Conservation (phyloP, 2,797 vertebrate genomes). For the Alca torda region DNA sequence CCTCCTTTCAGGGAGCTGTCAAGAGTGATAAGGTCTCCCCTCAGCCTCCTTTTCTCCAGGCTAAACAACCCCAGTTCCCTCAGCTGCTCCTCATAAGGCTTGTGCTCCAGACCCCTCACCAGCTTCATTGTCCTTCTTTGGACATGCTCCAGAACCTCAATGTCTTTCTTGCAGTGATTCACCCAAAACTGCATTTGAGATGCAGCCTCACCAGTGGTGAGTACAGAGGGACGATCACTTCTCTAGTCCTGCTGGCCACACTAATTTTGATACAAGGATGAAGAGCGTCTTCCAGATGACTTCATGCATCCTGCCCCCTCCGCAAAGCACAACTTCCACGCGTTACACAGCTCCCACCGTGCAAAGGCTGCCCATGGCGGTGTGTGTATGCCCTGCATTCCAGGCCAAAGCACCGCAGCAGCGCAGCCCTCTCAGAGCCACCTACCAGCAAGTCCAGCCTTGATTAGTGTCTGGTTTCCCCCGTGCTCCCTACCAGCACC, state of each 20-base stretch:
- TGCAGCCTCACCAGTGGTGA: background rate
- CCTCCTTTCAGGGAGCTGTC: no score
- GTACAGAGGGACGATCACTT: background rate
- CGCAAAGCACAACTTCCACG: background rate
- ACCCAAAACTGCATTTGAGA: background rate
- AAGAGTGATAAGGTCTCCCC: no score
- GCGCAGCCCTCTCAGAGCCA: background rate
- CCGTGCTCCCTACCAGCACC: background rate
- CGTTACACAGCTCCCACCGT: background rate
- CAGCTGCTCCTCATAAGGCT: no score
- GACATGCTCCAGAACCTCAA: background rate
- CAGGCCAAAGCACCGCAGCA: background rate
- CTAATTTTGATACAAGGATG: background rate
- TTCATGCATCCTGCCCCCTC: background rate
- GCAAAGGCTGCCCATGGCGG: background rate
- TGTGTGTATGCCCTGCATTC: fast-evolving
- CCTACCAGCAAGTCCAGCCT: background rate
- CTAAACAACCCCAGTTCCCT: no score
- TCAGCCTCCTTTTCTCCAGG: no score
- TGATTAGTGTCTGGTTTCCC: fast-evolving
- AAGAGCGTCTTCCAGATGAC: background rate
- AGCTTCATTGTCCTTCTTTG: no score
- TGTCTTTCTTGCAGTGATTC: background rate
- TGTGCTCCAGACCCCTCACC: no score
- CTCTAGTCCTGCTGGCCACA: background rate